phyloP scores from a whole-genome alignment of 2,113 vertebrate genomes.

The Leptobrachium leishanense region DNA sequence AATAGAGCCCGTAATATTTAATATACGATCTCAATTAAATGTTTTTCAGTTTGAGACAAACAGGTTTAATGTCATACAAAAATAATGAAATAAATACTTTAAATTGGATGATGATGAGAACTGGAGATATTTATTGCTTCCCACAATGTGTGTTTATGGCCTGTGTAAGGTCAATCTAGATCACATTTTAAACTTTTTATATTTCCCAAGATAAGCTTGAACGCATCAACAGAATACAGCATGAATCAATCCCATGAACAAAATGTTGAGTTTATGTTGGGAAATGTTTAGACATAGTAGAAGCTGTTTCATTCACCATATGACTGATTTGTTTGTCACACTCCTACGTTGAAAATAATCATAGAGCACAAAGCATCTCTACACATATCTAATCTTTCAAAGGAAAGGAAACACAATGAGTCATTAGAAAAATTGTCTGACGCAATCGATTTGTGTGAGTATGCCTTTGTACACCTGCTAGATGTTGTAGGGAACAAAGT shows the following conservation, averaged over 20 bases:
- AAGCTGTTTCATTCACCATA: background rate
- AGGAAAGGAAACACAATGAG: slow-evolving; percentile 2
- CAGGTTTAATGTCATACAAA: no score
- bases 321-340: slow-evolving; percentile 32
- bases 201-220: background rate
- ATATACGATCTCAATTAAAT: no score
- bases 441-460: background rate
- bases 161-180: slow-evolving; percentile 6
- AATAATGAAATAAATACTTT: background rate
- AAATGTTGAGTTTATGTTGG: slow-evolving; percentile 2
- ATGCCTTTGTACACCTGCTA: slow-evolving; percentile 12
- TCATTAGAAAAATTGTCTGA: background rate
- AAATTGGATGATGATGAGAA: background rate
- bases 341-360: slow-evolving; percentile 29
- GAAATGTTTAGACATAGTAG: slow-evolving; percentile 20
- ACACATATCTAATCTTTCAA: slow-evolving; percentile 2
- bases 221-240: slow-evolving; percentile 5
- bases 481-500: background rate
- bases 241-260: slow-evolving; percentile 7
- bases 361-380: background rate
- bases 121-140: background rate
- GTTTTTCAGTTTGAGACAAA: no score
- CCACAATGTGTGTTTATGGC: slow-evolving; percentile 13
- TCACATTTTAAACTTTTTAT: slow-evolving; percentile 9
- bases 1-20: no score